Evolutionary conservation across 2,113 vertebrate species (phyloP).

Genomic region (Silurus asotus): DNA sequence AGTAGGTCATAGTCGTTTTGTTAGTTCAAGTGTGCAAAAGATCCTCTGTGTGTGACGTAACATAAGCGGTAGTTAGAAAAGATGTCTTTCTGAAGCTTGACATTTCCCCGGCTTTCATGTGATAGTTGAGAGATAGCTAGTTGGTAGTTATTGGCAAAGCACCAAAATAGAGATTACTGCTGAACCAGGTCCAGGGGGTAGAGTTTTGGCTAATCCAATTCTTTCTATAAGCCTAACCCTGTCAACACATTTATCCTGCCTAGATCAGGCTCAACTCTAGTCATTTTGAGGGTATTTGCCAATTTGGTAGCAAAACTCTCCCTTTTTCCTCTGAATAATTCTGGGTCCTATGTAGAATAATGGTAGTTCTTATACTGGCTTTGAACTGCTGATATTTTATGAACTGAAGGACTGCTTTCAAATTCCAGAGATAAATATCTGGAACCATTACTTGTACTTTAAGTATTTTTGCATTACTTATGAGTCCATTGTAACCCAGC

Average conservation of each 20-base stretch:
- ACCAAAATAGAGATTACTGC: background rate
- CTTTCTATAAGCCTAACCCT: background rate
- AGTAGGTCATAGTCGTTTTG: background rate
- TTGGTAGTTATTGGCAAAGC: background rate
- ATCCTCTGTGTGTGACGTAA: background rate
- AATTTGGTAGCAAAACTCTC: background rate
- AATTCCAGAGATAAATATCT: background rate
- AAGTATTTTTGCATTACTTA: constrained; percentile 34
- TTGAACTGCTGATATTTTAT: background rate
- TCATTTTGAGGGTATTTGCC: background rate
- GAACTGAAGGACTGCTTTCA: background rate
- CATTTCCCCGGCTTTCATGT: background rate
- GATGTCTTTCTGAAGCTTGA: background rate
- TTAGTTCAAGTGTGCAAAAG: background rate
- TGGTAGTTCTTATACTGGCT: background rate
- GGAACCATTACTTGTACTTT: background rate
- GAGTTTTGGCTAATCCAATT: background rate
- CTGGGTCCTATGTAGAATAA: background rate
- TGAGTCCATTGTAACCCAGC: constrained; percentile 50
- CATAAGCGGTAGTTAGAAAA: background rate
- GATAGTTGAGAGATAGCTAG: background rate
- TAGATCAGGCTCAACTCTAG: background rate
- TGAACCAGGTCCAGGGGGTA: background rate
- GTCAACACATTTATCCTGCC: background rate
- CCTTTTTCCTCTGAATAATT: background rate